Conservation (phyloP, 2,797 vertebrate species). For the Tapera naevia region DNA sequence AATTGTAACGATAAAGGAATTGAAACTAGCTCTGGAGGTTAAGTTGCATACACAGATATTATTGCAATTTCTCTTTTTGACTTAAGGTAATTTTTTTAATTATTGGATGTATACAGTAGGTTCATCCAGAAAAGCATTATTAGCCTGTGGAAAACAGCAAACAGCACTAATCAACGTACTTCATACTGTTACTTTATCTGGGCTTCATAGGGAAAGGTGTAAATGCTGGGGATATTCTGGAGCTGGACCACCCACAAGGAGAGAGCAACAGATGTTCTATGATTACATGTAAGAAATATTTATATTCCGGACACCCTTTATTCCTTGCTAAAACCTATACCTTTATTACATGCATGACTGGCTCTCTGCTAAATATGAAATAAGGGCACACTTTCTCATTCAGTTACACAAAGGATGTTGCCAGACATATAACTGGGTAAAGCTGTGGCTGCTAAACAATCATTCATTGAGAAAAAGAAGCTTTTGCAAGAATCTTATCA, state of each 20-base stretch:
- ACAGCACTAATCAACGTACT: not conserved
- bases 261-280: constrained; percentile 55
- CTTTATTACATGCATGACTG: not conserved
- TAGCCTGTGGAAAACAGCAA: not conserved
- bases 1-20: not conserved
- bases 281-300: constrained; percentile 44
- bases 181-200: not conserved
- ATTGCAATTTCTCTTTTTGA: not conserved
- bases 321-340: constrained; percentile 14
- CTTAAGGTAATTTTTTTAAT: not conserved
- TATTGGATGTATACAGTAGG: not conserved
- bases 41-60: not conserved
- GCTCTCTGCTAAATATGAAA: constrained; percentile 33
- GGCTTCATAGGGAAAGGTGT: not conserved
- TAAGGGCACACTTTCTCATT: not conserved
- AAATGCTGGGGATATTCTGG: not conserved
- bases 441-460: not conserved
- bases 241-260: constrained; percentile 48
- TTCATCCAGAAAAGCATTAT: not conserved
- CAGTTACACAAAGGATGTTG: not conserved
- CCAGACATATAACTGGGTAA: not conserved
- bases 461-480: not conserved
- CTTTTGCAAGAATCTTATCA: not conserved
- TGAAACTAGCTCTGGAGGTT: not conserved
- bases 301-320: constrained; percentile 16